These are phyloP conservation scores for Microplitis demolitor DNA, from an alignment of 1,140 invertebrate species.

Conservation along the genomic window DNA sequence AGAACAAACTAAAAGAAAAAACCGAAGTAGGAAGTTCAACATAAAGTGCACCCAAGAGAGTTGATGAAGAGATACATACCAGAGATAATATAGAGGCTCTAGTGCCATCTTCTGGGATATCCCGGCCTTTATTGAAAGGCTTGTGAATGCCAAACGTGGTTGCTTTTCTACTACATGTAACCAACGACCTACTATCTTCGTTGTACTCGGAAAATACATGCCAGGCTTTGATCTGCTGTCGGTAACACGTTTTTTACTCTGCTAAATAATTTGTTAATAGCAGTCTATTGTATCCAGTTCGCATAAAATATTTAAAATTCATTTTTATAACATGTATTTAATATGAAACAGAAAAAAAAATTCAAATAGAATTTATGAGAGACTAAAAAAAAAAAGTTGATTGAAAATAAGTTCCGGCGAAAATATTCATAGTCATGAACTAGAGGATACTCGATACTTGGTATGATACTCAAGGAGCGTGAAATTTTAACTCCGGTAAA, in stretches of 20 bases:
- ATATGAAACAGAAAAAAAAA: neutral
- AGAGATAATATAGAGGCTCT: conserved; percentile 11
- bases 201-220: neutral
- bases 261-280: neutral
- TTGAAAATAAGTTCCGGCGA: neutral
- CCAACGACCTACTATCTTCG: neutral
- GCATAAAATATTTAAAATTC: no score
- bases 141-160: conserved; percentile 39
- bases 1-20: neutral
- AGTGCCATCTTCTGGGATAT: conserved; percentile 41
- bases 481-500: neutral
- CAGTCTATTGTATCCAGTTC: no score
- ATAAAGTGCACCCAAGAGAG: neutral
- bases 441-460: no score
- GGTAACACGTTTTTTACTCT: conserved; percentile 4
- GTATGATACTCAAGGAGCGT: neutral
- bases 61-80: conserved; percentile 3
- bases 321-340: no score
- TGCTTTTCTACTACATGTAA: conserved; percentile 10
- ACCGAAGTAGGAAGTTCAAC: neutral
- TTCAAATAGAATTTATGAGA: neutral
- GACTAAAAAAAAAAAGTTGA: neutral
- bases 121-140: conserved; percentile 30
- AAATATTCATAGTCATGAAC: no score
- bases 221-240: neutral